These are phyloP conservation scores for Ecdyonurus torrentis DNA, from an alignment of 2,888 invertebrate species.

Conservation along the genomic window DNA sequence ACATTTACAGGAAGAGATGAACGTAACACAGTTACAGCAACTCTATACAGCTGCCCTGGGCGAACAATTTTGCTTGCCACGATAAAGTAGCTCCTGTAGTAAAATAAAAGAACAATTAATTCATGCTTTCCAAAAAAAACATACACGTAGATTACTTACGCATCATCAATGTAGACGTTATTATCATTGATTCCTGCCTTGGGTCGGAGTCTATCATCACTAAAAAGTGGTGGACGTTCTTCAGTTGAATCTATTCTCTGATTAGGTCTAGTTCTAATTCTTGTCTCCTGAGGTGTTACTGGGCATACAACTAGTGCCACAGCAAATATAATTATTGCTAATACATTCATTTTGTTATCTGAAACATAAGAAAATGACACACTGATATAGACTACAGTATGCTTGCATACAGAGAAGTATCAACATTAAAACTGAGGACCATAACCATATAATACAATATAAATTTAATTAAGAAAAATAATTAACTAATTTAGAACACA, in stretches of 20 bases:
- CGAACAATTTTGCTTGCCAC: constrained; percentile 82
- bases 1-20: constrained; percentile 67
- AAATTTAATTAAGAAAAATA: too few relatives aligned
- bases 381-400: too few relatives aligned
- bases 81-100: constrained; percentile 72
- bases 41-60: constrained; percentile 78
- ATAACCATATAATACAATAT: too few relatives aligned
- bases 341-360: background rate
- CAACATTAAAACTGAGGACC: too few relatives aligned
- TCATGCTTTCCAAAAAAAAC: background rate
- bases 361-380: background rate
- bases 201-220: background rate
- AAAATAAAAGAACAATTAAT: background rate
- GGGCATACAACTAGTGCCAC: background rate
- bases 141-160: background rate
- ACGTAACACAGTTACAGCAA: constrained; percentile 68
- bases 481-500: too few relatives aligned
- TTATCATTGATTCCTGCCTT: background rate
- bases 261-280: background rate
- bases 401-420: too few relatives aligned
- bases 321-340: background rate
- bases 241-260: background rate
- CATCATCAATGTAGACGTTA: background rate
- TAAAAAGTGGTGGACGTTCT: background rate
- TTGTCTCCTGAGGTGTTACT: background rate